Evolutionary conservation across 2,888 invertebrate species (phyloP).

Genomic region (Trypoxylon attenuatum): DNA sequence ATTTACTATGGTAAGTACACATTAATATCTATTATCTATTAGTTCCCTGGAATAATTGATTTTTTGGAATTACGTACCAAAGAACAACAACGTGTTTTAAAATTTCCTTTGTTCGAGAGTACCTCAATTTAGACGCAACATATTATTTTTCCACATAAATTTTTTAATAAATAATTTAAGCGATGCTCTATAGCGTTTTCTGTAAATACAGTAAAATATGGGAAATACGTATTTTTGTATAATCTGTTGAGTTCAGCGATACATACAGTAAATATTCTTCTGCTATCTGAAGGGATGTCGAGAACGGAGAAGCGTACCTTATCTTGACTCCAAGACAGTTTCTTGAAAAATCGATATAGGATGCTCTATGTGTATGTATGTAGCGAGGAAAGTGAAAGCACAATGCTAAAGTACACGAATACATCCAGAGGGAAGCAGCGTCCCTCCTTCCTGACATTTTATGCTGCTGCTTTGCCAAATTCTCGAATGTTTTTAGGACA

Average conservation of each 20-base stretch:
- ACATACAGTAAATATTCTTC: neutral
- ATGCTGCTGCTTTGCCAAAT: neutral
- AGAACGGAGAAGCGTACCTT: neutral
- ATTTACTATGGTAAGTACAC: too few species aligned
- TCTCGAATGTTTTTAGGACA: neutral
- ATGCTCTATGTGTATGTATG: too few species aligned
- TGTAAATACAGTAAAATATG: too few species aligned
- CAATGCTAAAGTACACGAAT: slow-evolving; percentile 1
- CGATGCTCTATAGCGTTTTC: too few species aligned
- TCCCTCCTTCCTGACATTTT: neutral
- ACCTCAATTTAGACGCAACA: too few species aligned
- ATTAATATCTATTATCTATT: neutral
- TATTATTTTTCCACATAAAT: too few species aligned
- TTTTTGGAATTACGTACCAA: neutral
- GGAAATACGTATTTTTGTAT: too few species aligned
- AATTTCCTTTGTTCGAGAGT: too few species aligned
- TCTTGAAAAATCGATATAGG: slow-evolving; percentile 4
- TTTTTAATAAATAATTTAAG: too few species aligned
- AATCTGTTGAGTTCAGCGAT: too few species aligned
- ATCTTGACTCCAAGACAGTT: neutral
- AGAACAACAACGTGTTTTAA: too few species aligned
- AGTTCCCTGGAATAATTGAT: neutral
- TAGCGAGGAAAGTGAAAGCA: neutral
- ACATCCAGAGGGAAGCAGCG: neutral
- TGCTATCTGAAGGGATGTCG: neutral